Evolutionary conservation across 2,113 vertebrate genomes (phyloP).

Genomic region (Anolis carolinensis): DNA sequence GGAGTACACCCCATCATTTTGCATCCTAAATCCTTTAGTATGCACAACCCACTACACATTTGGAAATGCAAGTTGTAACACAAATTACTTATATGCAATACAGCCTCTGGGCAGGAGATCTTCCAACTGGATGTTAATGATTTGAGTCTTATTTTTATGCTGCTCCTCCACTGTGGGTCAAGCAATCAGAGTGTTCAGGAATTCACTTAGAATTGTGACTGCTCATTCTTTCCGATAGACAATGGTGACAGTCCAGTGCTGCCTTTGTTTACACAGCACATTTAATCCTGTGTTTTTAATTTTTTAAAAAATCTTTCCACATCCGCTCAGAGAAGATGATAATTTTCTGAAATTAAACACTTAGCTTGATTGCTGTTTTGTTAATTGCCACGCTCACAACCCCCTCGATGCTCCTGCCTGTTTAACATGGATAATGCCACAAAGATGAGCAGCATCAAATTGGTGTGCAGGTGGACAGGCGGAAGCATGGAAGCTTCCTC

Average conservation of each 20-base stretch:
- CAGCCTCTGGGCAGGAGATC: neutral
- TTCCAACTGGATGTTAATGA: neutral
- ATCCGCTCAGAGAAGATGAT: constrained; percentile 69
- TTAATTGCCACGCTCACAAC: constrained; percentile 72
- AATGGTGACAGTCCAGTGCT: constrained; percentile 30
- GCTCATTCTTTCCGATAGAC: constrained; percentile 22
- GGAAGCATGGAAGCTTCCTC: neutral
- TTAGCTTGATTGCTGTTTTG: constrained; percentile 76
- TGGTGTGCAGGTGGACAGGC: constrained; percentile 42
- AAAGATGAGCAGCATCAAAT: constrained; percentile 57
- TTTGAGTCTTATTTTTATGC: neutral
- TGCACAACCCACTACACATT: neutral
- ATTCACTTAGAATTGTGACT: neutral
- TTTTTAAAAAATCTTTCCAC: constrained; percentile 54
- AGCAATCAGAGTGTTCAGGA: neutral
- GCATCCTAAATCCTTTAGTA: too few relatives aligned
- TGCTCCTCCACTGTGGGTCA: neutral
- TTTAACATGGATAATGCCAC: constrained; percentile 66
- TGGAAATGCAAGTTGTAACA: neutral
- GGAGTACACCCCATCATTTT: too few relatives aligned
- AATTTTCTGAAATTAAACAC: constrained; percentile 76
- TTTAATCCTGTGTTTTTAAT: constrained; percentile 52
- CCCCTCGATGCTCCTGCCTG: constrained; percentile 70
- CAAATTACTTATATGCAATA: neutral
- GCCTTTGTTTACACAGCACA: constrained; percentile 71